Evolutionary conservation across 2,113 vertebrate species (phyloP), one percentile per base, ranked within the genome.

Genomic region (Taurulus bubalis): DNA sequence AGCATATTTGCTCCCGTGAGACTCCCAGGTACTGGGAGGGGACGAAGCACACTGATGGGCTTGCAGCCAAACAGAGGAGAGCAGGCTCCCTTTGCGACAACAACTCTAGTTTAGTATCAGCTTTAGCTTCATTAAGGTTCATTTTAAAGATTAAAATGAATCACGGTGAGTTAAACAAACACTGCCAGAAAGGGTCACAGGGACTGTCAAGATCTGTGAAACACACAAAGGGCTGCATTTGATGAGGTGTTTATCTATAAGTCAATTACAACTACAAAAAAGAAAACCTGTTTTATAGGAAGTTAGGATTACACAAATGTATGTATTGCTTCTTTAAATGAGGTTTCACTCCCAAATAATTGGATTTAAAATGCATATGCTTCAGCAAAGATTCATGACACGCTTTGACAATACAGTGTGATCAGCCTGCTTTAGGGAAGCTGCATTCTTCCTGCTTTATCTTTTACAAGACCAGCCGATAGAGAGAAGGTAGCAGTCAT

Each of bases 21-120:
- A 80, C 63, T 82, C 60, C 9, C 79, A 86, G 87, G 85, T 75
- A 86, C 78, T 68, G 86, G 77, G 70, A 91, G 82, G 85, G 80
- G 84, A 84, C 71, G 80, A 88, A 56, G 34, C 88, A 87, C 87
- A 55, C 89, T 77, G 83, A 84, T 87, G 70, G 73, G 81, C 84
- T 90, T 67, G 69, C 75, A 91, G 87, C 75, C 86, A 89, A 80
- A 86, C 59, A 79, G 40, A 87, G 67, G 82, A 79, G 75, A 77
- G 40, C 45, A 71, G 67, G 71, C 80, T 85, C 82, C 76, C 67
- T 74, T 71, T 30, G 65, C 16, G 0, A 26, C 26, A 75, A 56
- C 36, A 77, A 65, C 42, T 77, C 53, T 38, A 75, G 18, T 36
- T 67, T 36, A 51, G 42, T 32, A 63, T 42, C 30, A 38, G 30